These are phyloP conservation scores for Sakesphorus luctuosus DNA, from an alignment of 2,113 vertebrate species.

Conservation along the genomic window DNA sequence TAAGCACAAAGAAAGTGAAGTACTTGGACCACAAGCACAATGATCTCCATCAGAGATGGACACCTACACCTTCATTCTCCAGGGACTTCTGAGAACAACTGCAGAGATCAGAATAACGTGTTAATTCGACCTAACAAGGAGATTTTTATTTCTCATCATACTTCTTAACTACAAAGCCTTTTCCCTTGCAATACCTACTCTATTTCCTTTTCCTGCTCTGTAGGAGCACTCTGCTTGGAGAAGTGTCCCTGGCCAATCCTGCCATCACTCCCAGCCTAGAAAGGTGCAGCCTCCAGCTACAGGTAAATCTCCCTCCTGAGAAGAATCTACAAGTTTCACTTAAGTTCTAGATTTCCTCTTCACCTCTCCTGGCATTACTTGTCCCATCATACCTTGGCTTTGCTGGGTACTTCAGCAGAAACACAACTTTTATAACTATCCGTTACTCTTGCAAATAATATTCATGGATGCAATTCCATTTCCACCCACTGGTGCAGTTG, in stretches of 20 bases:
- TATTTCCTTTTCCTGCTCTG: background rate
- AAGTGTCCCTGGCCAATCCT: background rate
- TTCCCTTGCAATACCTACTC: background rate
- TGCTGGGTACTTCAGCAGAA: background rate
- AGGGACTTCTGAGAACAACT: background rate
- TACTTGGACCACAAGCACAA: background rate
- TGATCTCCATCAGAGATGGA: background rate
- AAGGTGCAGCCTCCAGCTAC: background rate
- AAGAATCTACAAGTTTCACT: background rate
- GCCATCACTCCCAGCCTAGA: background rate
- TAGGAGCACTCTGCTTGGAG: background rate
- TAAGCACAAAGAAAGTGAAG: background rate
- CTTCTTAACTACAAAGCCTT: background rate
- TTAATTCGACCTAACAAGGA: background rate
- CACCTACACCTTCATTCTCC: background rate
- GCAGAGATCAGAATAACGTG: background rate
- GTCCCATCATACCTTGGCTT: background rate
- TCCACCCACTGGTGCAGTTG: background rate
- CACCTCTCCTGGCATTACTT: background rate
- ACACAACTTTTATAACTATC: constrained; percentile 21
- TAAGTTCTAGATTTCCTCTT: background rate
- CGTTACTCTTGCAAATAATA: constrained; percentile 10
- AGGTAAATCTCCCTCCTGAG: background rate
- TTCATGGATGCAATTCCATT: constrained; percentile 6
- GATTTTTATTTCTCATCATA: background rate